Percentiles rank a stretch among this genome's conserved stretches.
Conservation (phyloP, 2,797 vertebrate species). For the Clarias platycephalus region DNA sequence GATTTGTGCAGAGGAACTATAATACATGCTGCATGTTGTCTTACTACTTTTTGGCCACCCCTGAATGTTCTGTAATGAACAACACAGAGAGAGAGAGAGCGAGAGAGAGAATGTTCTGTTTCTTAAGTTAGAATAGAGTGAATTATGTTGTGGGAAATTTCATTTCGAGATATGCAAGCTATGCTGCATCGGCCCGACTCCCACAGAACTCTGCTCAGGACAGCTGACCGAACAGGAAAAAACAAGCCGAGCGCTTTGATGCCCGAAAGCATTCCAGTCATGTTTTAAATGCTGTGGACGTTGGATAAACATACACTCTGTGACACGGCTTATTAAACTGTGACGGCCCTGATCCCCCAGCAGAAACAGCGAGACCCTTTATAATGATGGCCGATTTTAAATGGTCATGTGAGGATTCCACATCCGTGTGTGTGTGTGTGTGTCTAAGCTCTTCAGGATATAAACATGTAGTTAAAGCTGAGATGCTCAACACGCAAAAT, state of each 20-base stretch:
- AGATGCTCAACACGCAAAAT: neutral
- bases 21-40: no score
- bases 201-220: constrained; percentile 66
- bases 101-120: neutral
- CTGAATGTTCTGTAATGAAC: neutral
- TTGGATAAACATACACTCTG: constrained; percentile 69
- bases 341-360: constrained; percentile 58
- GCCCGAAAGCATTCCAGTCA: constrained; percentile 70
- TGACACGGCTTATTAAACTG: constrained; percentile 65
- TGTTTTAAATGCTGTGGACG: constrained; percentile 66
- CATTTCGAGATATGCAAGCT: constrained; percentile 74
- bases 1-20: no score
- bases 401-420: constrained; percentile 35
- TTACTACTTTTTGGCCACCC: no score
- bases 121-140: constrained; percentile 38
- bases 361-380: constrained; percentile 45
- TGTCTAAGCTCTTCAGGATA: neutral
- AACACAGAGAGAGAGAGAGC: neutral
- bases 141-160: constrained; percentile 77
- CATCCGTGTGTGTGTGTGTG: neutral
- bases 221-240: constrained; percentile 71
- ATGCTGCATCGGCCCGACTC: constrained; percentile 67
- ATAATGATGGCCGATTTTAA: constrained; percentile 52
- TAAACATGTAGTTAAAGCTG: neutral
- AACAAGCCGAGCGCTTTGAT: constrained; percentile 72